Evolutionary conservation across 2,888 invertebrate species (phyloP).

Genomic region (Bimastos eiseni): DNA sequence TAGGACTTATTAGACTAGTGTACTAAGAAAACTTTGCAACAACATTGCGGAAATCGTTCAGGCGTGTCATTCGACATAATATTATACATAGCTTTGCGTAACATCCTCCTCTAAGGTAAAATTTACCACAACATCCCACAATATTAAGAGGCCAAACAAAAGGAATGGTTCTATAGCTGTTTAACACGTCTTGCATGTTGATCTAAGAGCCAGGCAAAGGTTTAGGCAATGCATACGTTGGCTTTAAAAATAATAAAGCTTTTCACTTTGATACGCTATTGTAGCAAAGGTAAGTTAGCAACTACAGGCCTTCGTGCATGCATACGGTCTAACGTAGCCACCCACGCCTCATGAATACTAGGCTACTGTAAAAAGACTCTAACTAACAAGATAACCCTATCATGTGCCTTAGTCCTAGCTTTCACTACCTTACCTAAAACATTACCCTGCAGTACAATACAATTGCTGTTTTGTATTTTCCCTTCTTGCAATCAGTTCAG

Average conservation of each 20-base stretch:
- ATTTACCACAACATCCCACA: neutral
- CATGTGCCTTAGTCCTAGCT: neutral
- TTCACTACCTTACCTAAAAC: too few species aligned
- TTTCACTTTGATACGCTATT: neutral
- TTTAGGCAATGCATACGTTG: neutral
- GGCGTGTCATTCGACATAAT: neutral
- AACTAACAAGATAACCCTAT: neutral
- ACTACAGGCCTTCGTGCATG: neutral
- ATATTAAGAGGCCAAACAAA: too few species aligned
- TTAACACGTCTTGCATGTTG: too few species aligned
- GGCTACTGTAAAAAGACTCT: neutral
- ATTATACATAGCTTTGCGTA: neutral
- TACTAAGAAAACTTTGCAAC: too few species aligned
- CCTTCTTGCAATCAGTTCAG: too few species aligned
- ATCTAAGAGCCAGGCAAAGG: neutral
- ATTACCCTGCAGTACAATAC: too few species aligned
- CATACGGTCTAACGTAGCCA: neutral
- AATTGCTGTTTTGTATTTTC: too few species aligned
- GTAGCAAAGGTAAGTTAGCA: neutral
- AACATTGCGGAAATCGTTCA: neutral
- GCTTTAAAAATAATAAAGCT: neutral
- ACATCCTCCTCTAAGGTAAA: neutral
- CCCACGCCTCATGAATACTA: neutral
- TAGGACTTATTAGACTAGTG: neutral
- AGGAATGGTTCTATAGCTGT: neutral